A percentile compares a stretch with the other conserved stretches of the same genome.
Evolutionary conservation across 2,797 vertebrate species (phyloP).

Genomic region (Graptemys geographica): DNA sequence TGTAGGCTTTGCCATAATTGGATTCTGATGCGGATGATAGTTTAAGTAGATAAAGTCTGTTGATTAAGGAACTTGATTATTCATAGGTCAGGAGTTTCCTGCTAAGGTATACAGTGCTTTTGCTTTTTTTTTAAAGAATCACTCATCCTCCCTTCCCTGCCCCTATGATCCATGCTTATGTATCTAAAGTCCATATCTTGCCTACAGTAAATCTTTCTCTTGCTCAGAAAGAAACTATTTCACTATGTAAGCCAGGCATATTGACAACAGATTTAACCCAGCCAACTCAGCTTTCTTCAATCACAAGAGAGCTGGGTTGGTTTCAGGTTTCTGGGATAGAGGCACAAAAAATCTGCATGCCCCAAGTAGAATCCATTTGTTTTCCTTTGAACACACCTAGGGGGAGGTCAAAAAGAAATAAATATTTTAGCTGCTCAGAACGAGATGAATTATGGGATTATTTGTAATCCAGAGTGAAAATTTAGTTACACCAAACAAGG

Average conservation of each 20-base stretch:
- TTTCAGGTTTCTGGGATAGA: conserved; percentile 71
- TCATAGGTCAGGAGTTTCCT: conserved; percentile 64
- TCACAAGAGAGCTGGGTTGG: conserved; percentile 61
- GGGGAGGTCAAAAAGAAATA: conserved; percentile 80
- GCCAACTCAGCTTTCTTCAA: conserved; percentile 70
- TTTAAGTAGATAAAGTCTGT: conserved; percentile 69
- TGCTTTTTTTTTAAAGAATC: conserved; percentile 1
- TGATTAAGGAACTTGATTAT: conserved; percentile 69
- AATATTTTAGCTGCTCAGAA: conserved; percentile 74
- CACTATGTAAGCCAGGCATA: conserved; percentile 56
- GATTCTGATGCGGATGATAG: conserved; percentile 46
- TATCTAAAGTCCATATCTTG: conserved; percentile 55
- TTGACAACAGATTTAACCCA: conserved; percentile 76
- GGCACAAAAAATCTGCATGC: conserved; percentile 64
- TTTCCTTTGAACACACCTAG: conserved; percentile 76
- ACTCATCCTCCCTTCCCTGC: conserved; percentile 1
- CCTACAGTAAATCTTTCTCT: conserved; percentile 66
- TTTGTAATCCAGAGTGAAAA: conserved; percentile 71
- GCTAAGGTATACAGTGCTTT: conserved; percentile 28
- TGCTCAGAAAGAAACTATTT: conserved; percentile 69
- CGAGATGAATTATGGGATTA: conserved; percentile 74
- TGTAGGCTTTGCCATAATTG: conserved; percentile 68
- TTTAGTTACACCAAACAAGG: conserved; percentile 75
- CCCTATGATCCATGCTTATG: not conserved
- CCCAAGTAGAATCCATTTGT: conserved; percentile 71